A percentile compares a stretch with the other conserved stretches of the same genome.
Evolutionary conservation across 2,797 vertebrate genomes (phyloP).

Genomic region (Oreochromis grahami): DNA sequence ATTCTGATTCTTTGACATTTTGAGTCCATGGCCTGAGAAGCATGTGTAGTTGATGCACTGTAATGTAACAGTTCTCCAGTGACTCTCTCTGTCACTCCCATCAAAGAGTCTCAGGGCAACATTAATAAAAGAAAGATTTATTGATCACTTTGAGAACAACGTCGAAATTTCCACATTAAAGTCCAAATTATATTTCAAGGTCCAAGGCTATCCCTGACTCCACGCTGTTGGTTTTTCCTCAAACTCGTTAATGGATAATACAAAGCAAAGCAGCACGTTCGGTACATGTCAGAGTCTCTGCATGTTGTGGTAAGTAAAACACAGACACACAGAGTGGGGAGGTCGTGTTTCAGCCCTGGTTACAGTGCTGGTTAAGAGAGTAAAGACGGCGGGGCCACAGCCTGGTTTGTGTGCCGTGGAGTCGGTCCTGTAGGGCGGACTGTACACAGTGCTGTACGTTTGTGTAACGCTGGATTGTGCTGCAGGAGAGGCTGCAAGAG

Average conservation of each 20-base stretch:
- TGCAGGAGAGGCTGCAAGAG: background rate
- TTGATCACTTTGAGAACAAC: background rate
- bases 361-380: fast-evolving
- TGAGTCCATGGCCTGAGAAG: background rate
- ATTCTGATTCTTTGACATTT: background rate
- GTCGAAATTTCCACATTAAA: fast-evolving
- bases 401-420: background rate
- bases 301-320: background rate
- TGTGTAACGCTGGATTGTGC: background rate
- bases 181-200: background rate
- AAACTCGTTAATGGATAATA: background rate
- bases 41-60: background rate
- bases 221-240: too few relatives aligned
- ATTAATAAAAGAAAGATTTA: background rate
- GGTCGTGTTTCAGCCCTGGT: fast-evolving
- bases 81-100: background rate
- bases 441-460: background rate
- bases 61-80: background rate
- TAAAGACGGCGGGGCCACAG: background rate
- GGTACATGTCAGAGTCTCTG: fast-evolving
- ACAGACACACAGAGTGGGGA: fast-evolving
- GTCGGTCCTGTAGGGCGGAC: background rate
- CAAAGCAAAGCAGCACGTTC: background rate
- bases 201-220: fast-evolving
- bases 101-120: background rate